A percentile compares a stretch with the other conserved stretches of the same genome.
Evolutionary conservation across 2,888 invertebrate genomes (phyloP).

Genomic region (Morpho helenor): DNA sequence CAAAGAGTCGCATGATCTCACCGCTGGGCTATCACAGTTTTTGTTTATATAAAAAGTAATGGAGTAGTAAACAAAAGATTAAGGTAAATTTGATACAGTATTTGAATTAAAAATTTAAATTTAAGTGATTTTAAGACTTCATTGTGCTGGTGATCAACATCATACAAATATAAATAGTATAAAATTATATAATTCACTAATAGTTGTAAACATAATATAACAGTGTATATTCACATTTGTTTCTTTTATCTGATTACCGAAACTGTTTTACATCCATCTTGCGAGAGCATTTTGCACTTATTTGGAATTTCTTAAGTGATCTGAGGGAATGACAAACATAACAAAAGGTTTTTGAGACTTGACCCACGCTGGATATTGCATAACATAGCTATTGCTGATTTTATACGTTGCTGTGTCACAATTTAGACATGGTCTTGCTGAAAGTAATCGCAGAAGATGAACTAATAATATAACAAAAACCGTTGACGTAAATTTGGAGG

Average conservation of each 20-base stretch:
- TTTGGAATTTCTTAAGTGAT: slow-evolving; percentile 12
- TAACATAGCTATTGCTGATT: slow-evolving; percentile 46
- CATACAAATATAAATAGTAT: too few relatives aligned
- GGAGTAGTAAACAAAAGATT: too few relatives aligned
- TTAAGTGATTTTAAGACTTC: too few relatives aligned
- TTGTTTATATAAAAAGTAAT: too few relatives aligned
- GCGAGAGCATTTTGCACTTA: slow-evolving; percentile 7
- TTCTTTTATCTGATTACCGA: slow-evolving; percentile 5
- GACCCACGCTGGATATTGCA: slow-evolving; percentile 39
- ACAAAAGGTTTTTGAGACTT: slow-evolving; percentile 26
- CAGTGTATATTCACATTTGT: neutral
- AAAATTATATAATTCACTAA: too few relatives aligned
- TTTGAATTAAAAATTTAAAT: too few relatives aligned
- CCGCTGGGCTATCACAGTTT: too few relatives aligned
- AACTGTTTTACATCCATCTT: slow-evolving; percentile 13
- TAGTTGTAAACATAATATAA: too few relatives aligned
- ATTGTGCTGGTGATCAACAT: too few relatives aligned
- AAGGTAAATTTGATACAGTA: too few relatives aligned
- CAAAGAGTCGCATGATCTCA: too few relatives aligned
- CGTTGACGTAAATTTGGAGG: slow-evolving; percentile 7
- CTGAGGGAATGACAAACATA: slow-evolving; percentile 15
- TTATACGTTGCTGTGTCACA: slow-evolving; percentile 38
- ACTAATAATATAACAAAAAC: slow-evolving; percentile 33
- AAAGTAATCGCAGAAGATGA: slow-evolving; percentile 58
- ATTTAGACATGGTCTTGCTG: slow-evolving; percentile 54